phyloP scores from a whole-genome alignment of 2,113 vertebrate genomes.

The Nannospalax galili region DNA sequence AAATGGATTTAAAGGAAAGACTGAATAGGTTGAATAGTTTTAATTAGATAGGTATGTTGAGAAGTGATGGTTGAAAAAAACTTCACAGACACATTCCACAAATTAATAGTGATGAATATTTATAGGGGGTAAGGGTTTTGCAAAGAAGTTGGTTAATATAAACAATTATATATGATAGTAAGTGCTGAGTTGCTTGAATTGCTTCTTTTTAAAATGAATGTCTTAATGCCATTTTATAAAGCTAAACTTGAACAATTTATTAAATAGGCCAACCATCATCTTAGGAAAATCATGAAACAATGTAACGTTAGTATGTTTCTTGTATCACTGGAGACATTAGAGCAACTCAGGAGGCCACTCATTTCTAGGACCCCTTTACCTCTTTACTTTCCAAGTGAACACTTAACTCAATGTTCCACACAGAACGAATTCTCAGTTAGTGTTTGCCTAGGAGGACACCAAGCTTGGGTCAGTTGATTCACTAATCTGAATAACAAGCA shows the following conservation, averaged over 20 bases:
- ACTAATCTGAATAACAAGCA: not conserved
- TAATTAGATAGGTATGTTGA: not conserved
- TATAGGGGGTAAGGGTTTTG: not conserved
- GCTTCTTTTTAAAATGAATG: not conserved
- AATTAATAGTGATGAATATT: constrained; percentile 24
- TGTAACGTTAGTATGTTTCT: not conserved
- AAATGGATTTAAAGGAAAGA: constrained; percentile 12
- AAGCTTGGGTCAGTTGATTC: not conserved
- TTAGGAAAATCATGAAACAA: not conserved
- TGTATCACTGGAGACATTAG: not conserved
- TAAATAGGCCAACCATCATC: not conserved
- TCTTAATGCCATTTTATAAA: not conserved
- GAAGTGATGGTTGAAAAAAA: not conserved
- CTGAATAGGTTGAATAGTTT: not conserved
- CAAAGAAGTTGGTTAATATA: not conserved
- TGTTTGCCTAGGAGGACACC: constrained; percentile 12
- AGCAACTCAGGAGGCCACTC: not conserved
- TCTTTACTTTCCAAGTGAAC: not conserved
- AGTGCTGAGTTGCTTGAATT: not conserved
- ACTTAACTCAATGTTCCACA: not conserved
- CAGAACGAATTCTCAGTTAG: not conserved
- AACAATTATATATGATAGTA: not conserved
- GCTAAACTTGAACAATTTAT: not conserved
- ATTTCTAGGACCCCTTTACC: not conserved
- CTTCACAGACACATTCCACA: not conserved